A percentile compares a stretch with the other conserved stretches of the same genome.
phyloP scores from a whole-genome alignment of 2,113 vertebrate species.

The Albula glossodonta region DNA sequence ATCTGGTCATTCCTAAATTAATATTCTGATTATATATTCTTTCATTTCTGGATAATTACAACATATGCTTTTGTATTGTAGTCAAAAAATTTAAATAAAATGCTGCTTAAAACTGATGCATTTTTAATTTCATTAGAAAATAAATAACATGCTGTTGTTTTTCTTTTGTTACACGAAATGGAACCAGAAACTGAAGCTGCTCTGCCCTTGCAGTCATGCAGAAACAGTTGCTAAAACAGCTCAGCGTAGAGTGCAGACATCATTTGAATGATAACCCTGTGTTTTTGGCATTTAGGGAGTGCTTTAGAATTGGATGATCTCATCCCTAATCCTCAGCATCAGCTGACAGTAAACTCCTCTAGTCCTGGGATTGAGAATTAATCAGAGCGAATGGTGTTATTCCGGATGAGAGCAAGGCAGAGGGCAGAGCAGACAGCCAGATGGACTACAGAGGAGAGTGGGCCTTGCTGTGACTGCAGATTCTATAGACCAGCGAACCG shows the following conservation, averaged over 20 bases:
- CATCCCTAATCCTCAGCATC: slow-evolving; percentile 27
- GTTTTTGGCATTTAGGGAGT: background rate
- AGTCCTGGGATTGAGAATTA: slow-evolving; percentile 36
- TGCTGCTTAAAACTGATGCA: background rate
- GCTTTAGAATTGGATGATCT: slow-evolving; percentile 15
- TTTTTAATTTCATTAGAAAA: too few relatives aligned
- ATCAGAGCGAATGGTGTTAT: slow-evolving; percentile 35
- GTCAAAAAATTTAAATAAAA: background rate
- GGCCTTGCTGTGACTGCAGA: slow-evolving; percentile 16
- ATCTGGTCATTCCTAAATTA: too few relatives aligned
- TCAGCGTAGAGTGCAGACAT: background rate
- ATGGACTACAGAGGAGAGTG: slow-evolving; percentile 30
- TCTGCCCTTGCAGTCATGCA: background rate
- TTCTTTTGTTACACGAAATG: too few relatives aligned
- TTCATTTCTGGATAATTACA: too few relatives aligned
- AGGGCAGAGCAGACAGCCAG: slow-evolving; percentile 30
- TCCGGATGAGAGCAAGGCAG: slow-evolving; percentile 29
- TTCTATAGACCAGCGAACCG: background rate
- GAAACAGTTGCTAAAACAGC: background rate
- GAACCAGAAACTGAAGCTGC: background rate
- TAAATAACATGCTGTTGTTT: too few relatives aligned
- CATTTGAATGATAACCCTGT: background rate
- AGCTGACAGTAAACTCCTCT: slow-evolving; percentile 30
- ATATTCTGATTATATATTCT: too few relatives aligned
- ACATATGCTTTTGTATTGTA: too few relatives aligned